Evolutionary conservation across 2,797 vertebrate genomes (phyloP), one percentile per base, ranked within the genome.

Genomic region (Anabas testudineus): DNA sequence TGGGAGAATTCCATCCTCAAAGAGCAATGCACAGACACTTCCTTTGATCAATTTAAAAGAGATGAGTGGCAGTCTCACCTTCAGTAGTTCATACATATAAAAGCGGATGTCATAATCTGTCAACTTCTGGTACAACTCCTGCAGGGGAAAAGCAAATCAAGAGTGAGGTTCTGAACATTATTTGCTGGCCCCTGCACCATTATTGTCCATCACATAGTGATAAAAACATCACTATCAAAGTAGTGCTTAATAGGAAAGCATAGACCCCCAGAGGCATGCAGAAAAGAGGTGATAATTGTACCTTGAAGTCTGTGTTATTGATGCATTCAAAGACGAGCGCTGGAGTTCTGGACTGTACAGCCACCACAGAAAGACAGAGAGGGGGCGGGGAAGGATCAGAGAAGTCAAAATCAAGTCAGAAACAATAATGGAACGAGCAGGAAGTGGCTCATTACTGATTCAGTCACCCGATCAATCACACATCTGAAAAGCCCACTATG

Each of bases 241-340:
- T 3, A 5, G 37, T 19, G 22, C 36, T 2, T 7, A 21, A 39
- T 9, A 26, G 14, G 15, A 42, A 42, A 19, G 15, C 16, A 28
- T 53, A 24, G 24, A 22, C 13, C 28, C n/a, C 55, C 49, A 43
- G 45, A 66, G 22, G 19, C 57, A 56, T 52, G 64, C 15, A 57
- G 56, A 12, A 19, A 49, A 58, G 19, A 57, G 24, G 36, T 2
- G 37, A 52, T 10, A 9, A 19, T 18, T 90, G 78, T 94, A 99
- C 98, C 97, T 99, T 99, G 92, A 99, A 99, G 91, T 99, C 98
- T 93, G 97, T 99, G 93, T 99, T 99, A 89, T 99, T 99, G 95
- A 99, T 99, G 95, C 96, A 98, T 92, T 99, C 98, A 91, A 99
- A 99, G 90, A 99, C 97, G 64, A 99, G 95, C 56, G 98, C 97